Base-by-base conservation (phyloP, 2,888 invertebrate genomes). In the Rhyacophila evoluta region DNA sequence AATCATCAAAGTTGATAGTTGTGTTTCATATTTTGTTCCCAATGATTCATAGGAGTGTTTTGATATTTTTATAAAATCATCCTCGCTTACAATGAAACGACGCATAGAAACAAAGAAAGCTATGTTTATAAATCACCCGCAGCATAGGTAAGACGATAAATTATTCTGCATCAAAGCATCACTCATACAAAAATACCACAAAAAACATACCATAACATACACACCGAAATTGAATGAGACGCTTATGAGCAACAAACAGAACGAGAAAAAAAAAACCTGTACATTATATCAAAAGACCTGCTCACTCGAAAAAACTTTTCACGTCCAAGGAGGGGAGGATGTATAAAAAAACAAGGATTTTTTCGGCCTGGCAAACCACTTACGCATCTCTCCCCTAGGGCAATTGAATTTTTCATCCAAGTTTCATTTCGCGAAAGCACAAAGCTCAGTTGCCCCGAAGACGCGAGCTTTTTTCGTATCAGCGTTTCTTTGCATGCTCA, bases 321-420 rank as follows among this genome's bases (percentile, higher is more conserved):
- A 55, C 55, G 55, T 55, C 55, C 55, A 19, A 70, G 75, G 41
- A 71, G 73, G 41, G 71, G 1, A 28, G 27, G 55, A 15, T 10
- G 68, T n/a, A 28, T n/a, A 25, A 37, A 39, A 68, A 72, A 37
- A 67, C 19, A 12, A 55, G 10, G 33, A 37, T 41, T 74, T 78
- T 81, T 78, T 73, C 76, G 41, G 70, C 55, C 39, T 36, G 41
- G 55, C 75, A 71, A 79, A 78, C 80, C 76, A 75, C 80, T 78
- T 69, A 75, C 70, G 25, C 70, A 41, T 68, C 28, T 71, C 38
- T 67, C 75, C 78, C 75, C 15, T 12, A 76, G 70, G 78, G 78
- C 74, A 74, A 81, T 81, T 81, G 80, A 81, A 81, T 81, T 81
- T 81, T 81, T 81, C 78, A 81, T 81, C 80, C 78, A 29, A 72